Conservation (phyloP, 1,140 invertebrate genomes). For the Whitmania pigra region DNA sequence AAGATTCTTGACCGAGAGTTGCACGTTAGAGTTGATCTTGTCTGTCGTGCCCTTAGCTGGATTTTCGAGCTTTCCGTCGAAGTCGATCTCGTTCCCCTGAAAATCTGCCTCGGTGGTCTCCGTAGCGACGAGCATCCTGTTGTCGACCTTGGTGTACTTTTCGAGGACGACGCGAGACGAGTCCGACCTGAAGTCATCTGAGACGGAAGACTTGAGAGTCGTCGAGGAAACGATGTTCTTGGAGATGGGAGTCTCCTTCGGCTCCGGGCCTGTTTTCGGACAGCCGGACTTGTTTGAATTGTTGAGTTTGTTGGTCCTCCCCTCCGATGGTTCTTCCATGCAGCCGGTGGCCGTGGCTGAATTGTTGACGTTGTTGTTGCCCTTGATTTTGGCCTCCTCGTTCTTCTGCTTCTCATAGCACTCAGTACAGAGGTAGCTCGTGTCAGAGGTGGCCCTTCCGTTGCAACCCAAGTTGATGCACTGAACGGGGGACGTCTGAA, state of each 20-base stretch:
- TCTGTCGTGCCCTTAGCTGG: conserved; percentile 4
- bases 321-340: too few species aligned
- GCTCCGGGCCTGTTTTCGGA: too few species aligned
- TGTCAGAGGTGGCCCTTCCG: conserved; percentile 43
- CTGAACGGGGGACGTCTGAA: conserved; percentile 18
- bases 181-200: too few species aligned
- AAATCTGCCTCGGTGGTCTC: background rate
- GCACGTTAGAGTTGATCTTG: background rate
- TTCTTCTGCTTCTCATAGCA: conserved; percentile 33
- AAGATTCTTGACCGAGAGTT: conserved; percentile 31
- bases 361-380: too few species aligned
- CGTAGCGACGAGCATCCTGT: background rate
- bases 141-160: background rate
- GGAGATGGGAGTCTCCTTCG: too few species aligned
- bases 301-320: too few species aligned
- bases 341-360: too few species aligned
- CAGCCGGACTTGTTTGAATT: too few species aligned
- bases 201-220: too few species aligned
- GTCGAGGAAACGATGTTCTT: too few species aligned
- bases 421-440: conserved; percentile 44
- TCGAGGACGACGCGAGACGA: too few species aligned
- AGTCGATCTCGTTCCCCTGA: background rate
- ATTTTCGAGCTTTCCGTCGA: conserved; percentile 31
- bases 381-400: conserved; percentile 26
- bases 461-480: conserved; percentile 45